A percentile compares a stretch with the other conserved stretches of the same genome.
phyloP scores from a whole-genome alignment of 2,888 invertebrate species.

The Oscheius sp. region DNA sequence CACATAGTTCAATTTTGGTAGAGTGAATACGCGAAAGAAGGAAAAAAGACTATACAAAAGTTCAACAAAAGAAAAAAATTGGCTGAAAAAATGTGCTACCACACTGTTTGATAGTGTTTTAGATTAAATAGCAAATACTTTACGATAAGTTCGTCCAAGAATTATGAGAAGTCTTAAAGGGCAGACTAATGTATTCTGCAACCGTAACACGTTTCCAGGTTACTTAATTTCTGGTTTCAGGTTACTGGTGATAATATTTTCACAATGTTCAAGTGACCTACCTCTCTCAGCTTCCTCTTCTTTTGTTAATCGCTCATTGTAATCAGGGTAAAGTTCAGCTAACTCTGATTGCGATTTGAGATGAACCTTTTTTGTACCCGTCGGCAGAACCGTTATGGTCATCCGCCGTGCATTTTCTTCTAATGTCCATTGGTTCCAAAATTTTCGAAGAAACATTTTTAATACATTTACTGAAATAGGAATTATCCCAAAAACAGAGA shows the following conservation, averaged over 20 bases:
- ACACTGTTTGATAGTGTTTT: too few relatives aligned
- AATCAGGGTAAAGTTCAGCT: slow-evolving; percentile 49
- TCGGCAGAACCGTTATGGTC: slow-evolving; percentile 59
- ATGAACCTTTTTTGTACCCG: slow-evolving; percentile 60
- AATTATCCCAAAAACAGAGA: not conserved
- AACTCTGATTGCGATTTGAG: slow-evolving; percentile 36
- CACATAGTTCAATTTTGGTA: not conserved
- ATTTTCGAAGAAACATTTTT: slow-evolving; percentile 64
- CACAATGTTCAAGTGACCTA: slow-evolving; percentile 29
- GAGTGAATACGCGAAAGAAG: too few relatives aligned
- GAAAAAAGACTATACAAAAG: not conserved
- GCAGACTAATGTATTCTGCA: too few relatives aligned
- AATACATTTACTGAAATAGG: slow-evolving; percentile 14
- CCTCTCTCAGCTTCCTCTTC: slow-evolving; percentile 34
- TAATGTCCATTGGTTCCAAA: slow-evolving; percentile 68
- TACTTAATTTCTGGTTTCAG: too few relatives aligned
- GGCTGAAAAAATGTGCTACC: too few relatives aligned
- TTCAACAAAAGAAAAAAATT: not conserved
- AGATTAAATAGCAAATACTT: too few relatives aligned
- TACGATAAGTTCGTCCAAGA: too few relatives aligned
- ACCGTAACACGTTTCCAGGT: too few relatives aligned
- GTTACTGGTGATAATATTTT: too few relatives aligned
- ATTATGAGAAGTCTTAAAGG: too few relatives aligned
- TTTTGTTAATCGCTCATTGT: slow-evolving; percentile 13
- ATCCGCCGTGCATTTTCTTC: slow-evolving; percentile 62